Conservation (phyloP, 2,113 vertebrate genomes). For the Setophaga coronata region DNA sequence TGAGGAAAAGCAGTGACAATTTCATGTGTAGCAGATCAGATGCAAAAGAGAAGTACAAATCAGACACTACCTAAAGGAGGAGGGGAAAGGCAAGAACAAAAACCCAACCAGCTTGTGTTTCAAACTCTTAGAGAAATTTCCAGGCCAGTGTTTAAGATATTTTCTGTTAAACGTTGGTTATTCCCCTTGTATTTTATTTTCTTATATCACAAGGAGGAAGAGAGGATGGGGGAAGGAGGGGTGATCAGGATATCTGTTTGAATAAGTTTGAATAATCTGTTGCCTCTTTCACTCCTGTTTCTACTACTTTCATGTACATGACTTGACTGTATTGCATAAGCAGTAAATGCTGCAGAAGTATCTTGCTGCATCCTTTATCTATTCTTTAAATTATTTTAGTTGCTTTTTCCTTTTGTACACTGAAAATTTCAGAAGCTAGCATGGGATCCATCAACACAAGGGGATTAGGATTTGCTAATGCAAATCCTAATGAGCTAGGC, state of each 20-base stretch:
- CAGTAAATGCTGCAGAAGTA: background rate
- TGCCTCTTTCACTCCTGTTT: background rate
- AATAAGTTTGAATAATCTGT: background rate
- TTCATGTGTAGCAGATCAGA: background rate
- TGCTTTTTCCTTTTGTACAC: background rate
- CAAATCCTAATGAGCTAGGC: background rate
- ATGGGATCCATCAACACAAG: background rate
- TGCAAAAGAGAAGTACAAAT: background rate
- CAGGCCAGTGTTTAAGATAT: background rate
- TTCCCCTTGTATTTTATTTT: background rate
- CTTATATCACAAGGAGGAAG: background rate
- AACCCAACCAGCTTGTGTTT: background rate
- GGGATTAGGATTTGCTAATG: background rate
- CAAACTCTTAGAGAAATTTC: background rate
- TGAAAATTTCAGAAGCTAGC: background rate
- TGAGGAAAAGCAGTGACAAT: background rate
- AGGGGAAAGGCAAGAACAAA: background rate
- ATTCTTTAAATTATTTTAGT: background rate
- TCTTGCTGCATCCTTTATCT: background rate
- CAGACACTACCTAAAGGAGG: rapidly evolving
- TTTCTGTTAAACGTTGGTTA: background rate
- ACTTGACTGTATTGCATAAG: background rate
- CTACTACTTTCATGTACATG: background rate
- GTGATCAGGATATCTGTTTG: background rate
- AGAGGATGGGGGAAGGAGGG: background rate